Conservation (phyloP, 2,797 vertebrate species). For the Thaleichthys pacificus region DNA sequence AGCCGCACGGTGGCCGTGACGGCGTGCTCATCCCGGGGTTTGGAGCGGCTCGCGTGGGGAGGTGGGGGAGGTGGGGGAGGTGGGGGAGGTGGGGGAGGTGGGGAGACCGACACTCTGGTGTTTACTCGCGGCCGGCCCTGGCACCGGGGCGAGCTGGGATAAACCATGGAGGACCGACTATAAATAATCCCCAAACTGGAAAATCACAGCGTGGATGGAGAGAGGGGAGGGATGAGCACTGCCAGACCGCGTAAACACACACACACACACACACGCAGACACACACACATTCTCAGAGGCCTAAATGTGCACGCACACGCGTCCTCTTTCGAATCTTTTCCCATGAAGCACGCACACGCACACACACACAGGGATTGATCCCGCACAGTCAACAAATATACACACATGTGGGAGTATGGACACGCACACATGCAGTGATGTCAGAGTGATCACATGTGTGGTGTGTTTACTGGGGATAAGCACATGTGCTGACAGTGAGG, state of each 20-base stretch:
- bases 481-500: slow-evolving; percentile 49
- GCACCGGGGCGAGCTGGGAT: slow-evolving; percentile 42
- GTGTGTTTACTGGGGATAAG: slow-evolving; percentile 57
- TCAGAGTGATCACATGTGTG: slow-evolving; percentile 63
- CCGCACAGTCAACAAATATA: slow-evolving; percentile 47
- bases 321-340: slow-evolving; percentile 21
- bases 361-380: slow-evolving; percentile 42
- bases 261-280: slow-evolving; percentile 30
- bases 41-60: slow-evolving; percentile 5
- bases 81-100: too few relatives aligned
- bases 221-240: slow-evolving; percentile 53
- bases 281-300: slow-evolving; percentile 8
- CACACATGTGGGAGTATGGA: background rate
- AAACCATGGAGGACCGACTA: slow-evolving; percentile 54
- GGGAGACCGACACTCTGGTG: slow-evolving; percentile 27
- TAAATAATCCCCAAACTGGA: slow-evolving; percentile 62
- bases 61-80: too few relatives aligned
- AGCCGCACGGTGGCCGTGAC: background rate
- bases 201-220: slow-evolving; percentile 51
- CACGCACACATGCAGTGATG: slow-evolving; percentile 41
- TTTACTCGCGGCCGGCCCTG: slow-evolving; percentile 45
- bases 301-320: background rate
- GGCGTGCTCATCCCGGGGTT: slow-evolving; percentile 38
- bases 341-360: slow-evolving; percentile 29
- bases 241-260: slow-evolving; percentile 43